Evolutionary conservation across 1,140 invertebrate genomes (phyloP), one percentile per base, ranked within the genome.

Genomic region (Sminthurides bifidus): DNA sequence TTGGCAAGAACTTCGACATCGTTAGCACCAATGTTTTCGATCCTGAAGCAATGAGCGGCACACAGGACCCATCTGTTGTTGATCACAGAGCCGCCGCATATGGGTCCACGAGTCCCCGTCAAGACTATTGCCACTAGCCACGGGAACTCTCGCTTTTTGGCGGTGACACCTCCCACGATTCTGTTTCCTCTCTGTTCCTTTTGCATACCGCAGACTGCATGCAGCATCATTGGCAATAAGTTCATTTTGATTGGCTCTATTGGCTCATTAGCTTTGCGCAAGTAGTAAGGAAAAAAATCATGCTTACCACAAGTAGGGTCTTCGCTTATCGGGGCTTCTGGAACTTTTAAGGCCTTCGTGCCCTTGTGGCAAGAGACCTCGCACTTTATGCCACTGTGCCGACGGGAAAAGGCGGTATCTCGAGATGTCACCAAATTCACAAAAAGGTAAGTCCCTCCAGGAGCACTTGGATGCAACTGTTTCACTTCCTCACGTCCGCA

Each of bases 1-100:
- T 58, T 50, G 2, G 53, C 14, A 10, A 58, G 43, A 2, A 58
- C 56, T 46, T 58, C 56, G 6, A 58, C 30, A 8, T 53, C 31
- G 23, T 52, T 17, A 4, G 50, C 35, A 3, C 17, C 24, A 21
- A 19, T 40, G 4, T 40, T 10, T 5, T 15, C 10, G 50, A 52
- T n/a, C 33, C 33, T 40, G 0, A 21, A 24, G 23, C 50, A 52
- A 52, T 52, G 50, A n/a, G 50, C 19, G 10, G 50, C 50, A 40
- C 29, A 33, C 12, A 52, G 35, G 3, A 52, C 30, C 12, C 27
- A 52, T 24, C 50, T 37, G 29, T 19, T 26, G n/a, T 12, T 4
- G 4, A 50, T n/a, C 29, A 46, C n/a, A 31, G 52, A 35, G 5
- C 12, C 53, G 2, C 53, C 53, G 17, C 53, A 54, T 23, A 17